Evolutionary conservation across 2,888 invertebrate species (phyloP).

Genomic region (Caenorhabditis drosophilae): DNA sequence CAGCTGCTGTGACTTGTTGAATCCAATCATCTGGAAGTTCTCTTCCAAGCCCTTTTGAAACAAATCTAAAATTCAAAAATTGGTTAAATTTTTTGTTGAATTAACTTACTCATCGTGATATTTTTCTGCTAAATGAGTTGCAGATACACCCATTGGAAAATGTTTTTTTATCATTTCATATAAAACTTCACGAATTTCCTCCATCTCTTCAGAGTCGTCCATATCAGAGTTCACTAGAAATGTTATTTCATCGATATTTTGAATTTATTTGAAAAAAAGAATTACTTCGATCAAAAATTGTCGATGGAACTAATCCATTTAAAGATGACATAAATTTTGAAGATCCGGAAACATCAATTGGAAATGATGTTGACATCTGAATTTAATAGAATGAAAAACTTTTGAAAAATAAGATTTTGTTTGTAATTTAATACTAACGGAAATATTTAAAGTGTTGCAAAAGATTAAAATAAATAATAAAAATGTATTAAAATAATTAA

Average conservation of each 20-base stretch:
- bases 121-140: conserved; percentile 52
- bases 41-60: conserved; percentile 46
- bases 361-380: too few relatives aligned
- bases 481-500: too few relatives aligned
- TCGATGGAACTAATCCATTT: conserved; percentile 49
- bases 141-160: conserved; percentile 54
- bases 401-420: too few relatives aligned
- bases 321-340: conserved; percentile 35
- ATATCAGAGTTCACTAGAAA: conserved; percentile 51
- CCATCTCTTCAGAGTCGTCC: conserved; percentile 62
- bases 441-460: too few relatives aligned
- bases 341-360: neutral
- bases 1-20: conserved; percentile 56
- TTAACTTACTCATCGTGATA: conserved; percentile 53
- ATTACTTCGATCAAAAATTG: conserved; percentile 47
- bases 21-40: conserved; percentile 55
- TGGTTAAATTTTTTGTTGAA: neutral
- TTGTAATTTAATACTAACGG: too few relatives aligned
- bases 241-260: too few relatives aligned
- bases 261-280: conserved; percentile 1
- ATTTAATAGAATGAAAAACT: too few relatives aligned
- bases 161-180: conserved; percentile 56
- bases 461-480: too few relatives aligned
- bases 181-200: conserved; percentile 57
- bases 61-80: conserved; percentile 39